Percentiles rank a stretch among this genome's conserved stretches.
Evolutionary conservation across 2,888 invertebrate genomes (phyloP).

Genomic region (Zygogramma bicolorata): DNA sequence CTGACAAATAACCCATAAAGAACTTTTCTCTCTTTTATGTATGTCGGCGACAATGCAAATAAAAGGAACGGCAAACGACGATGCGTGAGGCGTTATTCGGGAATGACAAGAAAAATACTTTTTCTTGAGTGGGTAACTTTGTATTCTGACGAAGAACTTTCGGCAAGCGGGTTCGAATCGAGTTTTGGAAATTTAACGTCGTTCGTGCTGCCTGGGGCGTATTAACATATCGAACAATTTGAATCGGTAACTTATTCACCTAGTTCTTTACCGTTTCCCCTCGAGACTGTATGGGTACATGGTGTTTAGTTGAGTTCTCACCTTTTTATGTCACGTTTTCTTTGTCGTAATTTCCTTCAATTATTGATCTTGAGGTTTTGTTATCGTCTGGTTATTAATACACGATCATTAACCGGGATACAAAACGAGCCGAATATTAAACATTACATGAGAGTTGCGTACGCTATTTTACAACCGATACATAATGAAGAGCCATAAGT

Average conservation of each 20-base stretch:
- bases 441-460: no score
- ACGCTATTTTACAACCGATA: no score
- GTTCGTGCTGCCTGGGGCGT: neutral
- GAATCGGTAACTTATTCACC: neutral
- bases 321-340: no score
- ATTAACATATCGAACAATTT: neutral
- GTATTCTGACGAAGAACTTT: neutral
- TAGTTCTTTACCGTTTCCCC: neutral
- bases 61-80: neutral
- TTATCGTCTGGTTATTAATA: no score
- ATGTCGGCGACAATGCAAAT: constrained; percentile 1
- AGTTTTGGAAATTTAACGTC: neutral
- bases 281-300: neutral
- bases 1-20: constrained; percentile 24
- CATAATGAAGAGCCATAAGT: no score
- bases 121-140: neutral
- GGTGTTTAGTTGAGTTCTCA: neutral
- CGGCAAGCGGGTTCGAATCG: neutral
- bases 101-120: neutral
- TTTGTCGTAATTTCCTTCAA: no score
- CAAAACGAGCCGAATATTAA: no score
- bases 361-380: no score
- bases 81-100: neutral
- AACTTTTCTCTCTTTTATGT: neutral
- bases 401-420: no score